These are phyloP conservation scores for Panurus biarmicus DNA, from an alignment of 2,113 vertebrate genomes.

Conservation along the genomic window DNA sequence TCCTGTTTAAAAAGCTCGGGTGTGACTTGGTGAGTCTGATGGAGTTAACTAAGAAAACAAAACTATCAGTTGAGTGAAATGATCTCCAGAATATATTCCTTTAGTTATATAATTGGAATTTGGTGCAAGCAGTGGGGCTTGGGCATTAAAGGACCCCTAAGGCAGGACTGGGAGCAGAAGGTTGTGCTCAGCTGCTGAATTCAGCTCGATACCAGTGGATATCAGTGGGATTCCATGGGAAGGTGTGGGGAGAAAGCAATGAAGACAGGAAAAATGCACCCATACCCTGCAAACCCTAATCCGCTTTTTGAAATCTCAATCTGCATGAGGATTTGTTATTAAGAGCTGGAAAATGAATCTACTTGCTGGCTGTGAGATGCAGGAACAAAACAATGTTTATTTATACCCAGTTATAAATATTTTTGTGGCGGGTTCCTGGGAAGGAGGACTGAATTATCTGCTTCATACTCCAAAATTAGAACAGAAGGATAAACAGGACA, in stretches of 20 bases:
- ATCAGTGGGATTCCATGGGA: neutral
- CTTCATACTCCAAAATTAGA: neutral
- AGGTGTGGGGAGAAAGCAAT: neutral
- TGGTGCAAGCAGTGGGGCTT: neutral
- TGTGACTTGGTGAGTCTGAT: neutral
- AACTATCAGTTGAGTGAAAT: neutral
- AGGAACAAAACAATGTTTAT: neutral
- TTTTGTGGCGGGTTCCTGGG: neutral
- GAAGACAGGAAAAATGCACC: neutral
- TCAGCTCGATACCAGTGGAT: neutral
- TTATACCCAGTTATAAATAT: neutral
- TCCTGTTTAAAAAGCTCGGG: neutral
- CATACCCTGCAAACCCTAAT: neutral
- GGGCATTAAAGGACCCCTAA: neutral
- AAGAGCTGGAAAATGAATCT: neutral
- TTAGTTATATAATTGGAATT: neutral
- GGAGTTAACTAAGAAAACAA: neutral
- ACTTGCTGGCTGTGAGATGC: neutral
- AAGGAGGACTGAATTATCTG: neutral
- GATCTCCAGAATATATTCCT: neutral
- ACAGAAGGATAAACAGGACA: neutral
- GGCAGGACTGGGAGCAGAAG: neutral
- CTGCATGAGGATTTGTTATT: neutral
- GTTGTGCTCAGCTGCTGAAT: neutral
- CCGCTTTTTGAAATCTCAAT: neutral